These are phyloP conservation scores for Cryptotis parvus DNA, from an alignment of 2,113 vertebrate genomes.

Conservation along the genomic window DNA sequence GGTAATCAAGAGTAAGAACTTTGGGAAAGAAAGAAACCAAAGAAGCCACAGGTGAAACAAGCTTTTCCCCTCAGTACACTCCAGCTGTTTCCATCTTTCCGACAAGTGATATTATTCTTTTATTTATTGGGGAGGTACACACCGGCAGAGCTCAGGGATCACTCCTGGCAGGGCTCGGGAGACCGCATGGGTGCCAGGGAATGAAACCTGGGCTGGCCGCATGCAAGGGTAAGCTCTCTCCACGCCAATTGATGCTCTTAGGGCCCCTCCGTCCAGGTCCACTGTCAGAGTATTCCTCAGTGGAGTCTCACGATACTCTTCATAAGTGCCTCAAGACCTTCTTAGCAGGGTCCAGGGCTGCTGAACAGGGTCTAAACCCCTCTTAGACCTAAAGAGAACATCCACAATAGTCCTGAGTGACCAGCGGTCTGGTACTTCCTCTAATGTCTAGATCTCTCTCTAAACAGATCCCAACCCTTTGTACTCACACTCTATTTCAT, in stretches of 20 bases:
- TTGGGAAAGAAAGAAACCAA: not conserved
- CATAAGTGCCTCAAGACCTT: not conserved
- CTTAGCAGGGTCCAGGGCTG: not conserved
- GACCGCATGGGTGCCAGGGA: not conserved
- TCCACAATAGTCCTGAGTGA: not conserved
- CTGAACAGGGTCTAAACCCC: not conserved
- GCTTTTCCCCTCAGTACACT: not conserved
- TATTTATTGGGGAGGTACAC: no score
- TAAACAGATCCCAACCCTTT: no score
- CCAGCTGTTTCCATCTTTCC: not conserved
- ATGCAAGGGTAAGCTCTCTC: not conserved
- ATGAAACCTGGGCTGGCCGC: not conserved
- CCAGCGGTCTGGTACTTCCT: not conserved
- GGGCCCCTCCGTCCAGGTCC: not conserved
- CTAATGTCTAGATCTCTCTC: not conserved
- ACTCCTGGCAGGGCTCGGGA: no score
- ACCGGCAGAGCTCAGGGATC: no score
- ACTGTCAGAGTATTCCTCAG: not conserved
- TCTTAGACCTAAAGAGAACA: not conserved
- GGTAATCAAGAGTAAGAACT: not conserved
- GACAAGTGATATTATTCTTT: not conserved
- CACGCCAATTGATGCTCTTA: not conserved
- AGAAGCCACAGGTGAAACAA: not conserved
- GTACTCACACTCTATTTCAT: not conserved
- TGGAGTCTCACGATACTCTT: conserved; percentile 3